phyloP scores from a whole-genome alignment of 2,797 vertebrate genomes.

The Rhinogobio ventralis region DNA sequence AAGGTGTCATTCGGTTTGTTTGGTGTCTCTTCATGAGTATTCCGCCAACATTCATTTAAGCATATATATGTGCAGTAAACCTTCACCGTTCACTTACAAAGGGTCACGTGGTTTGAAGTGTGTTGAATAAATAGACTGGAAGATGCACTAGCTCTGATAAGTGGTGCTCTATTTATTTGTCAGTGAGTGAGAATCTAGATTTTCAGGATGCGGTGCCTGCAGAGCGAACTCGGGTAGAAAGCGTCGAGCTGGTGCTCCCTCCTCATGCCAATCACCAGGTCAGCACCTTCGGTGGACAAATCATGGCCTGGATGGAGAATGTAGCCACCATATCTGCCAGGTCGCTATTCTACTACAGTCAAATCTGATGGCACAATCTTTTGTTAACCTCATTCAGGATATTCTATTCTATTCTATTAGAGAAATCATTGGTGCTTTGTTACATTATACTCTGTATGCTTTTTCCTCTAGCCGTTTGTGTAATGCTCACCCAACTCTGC shows the following conservation, averaged over 20 bases:
- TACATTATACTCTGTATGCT: neutral
- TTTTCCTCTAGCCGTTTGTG: constrained; percentile 86
- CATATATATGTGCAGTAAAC: constrained; percentile 41
- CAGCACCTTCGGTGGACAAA: constrained; percentile 96
- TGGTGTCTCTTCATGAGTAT: constrained; percentile 19
- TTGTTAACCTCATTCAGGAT: neutral
- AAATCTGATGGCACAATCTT: neutral
- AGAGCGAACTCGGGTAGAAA: constrained; percentile 89
- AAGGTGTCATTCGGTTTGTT: constrained; percentile 46
- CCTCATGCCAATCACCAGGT: constrained; percentile 96
- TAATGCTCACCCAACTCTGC: constrained; percentile 88
- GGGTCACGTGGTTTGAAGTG: constrained; percentile 15
- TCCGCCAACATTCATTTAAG: constrained; percentile 40
- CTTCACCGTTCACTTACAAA: constrained; percentile 16
- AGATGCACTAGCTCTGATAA: constrained; percentile 38
- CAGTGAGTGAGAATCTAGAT: constrained; percentile 77
- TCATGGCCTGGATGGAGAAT: constrained; percentile 99
- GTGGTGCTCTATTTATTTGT: constrained; percentile 36
- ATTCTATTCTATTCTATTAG: neutral
- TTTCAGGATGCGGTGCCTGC: constrained; percentile 78
- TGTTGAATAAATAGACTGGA: constrained; percentile 25
- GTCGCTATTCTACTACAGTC: constrained; percentile 56
- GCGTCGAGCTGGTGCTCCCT: constrained; percentile 94
- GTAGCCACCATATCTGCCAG: constrained; percentile 96
- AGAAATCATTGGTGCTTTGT: constrained; percentile 3